A percentile compares a stretch with the other conserved stretches of the same genome.
Evolutionary conservation across 2,797 vertebrate species (phyloP).

Genomic region (Psittacula derbiana): DNA sequence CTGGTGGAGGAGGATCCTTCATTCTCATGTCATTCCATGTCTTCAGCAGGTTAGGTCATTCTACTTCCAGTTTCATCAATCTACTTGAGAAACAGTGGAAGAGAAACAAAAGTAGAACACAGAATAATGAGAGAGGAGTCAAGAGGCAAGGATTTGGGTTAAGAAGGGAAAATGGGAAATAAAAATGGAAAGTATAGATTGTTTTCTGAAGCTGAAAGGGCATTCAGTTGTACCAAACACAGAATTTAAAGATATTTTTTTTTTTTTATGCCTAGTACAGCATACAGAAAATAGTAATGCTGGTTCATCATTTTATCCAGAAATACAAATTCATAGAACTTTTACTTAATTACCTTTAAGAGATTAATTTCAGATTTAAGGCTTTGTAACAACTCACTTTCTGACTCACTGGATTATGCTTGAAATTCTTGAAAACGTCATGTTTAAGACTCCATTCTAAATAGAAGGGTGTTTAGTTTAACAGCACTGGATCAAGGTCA

Average conservation of each 20-base stretch:
- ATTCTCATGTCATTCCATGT: background rate
- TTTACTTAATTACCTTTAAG: background rate
- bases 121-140: background rate
- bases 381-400: background rate
- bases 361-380: background rate
- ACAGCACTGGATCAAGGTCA: background rate
- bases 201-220: background rate
- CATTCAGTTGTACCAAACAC: background rate
- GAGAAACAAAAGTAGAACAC: background rate
- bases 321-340: background rate
- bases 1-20: background rate
- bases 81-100: background rate
- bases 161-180: background rate
- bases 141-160: background rate
- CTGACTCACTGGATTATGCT: background rate
- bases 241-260: background rate
- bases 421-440: background rate
- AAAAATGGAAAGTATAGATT: background rate
- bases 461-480: background rate
- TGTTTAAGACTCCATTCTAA: background rate
- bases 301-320: background rate
- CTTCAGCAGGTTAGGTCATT: background rate
- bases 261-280: background rate
- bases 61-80: background rate
- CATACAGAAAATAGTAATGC: background rate